These are phyloP conservation scores for Panthera leo DNA, from an alignment of 2,113 vertebrate genomes.

Conservation along the genomic window DNA sequence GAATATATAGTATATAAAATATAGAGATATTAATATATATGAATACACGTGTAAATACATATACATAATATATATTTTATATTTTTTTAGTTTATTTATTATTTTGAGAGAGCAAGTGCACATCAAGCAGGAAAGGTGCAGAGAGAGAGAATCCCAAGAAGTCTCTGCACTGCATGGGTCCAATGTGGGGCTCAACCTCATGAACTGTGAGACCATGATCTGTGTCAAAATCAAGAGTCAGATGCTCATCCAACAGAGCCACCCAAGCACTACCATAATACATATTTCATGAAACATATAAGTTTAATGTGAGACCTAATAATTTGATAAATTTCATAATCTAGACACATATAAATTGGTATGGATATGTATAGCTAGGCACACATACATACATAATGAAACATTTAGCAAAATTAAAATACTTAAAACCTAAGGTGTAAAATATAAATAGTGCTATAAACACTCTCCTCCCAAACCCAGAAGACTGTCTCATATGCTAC, in stretches of 20 bases:
- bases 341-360: conserved; percentile 28
- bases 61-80: background rate
- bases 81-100: background rate
- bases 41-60: background rate
- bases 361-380: background rate
- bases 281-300: background rate
- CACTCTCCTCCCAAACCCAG: background rate
- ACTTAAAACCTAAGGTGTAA: conserved; percentile 1
- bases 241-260: too few relatives aligned
- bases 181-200: too few relatives aligned
- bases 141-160: too few relatives aligned
- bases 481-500: background rate
- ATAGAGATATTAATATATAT: background rate
- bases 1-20: background rate
- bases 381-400: background rate
- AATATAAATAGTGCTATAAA: conserved; percentile 1
- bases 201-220: too few relatives aligned
- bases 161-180: too few relatives aligned
- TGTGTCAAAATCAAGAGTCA: too few relatives aligned
- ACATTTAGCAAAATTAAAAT: conserved; percentile 21
- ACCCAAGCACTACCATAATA: background rate
- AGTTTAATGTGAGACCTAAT: background rate
- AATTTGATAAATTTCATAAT: background rate
- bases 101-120: too few relatives aligned
- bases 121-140: too few relatives aligned